phyloP scores from a whole-genome alignment of 1,140 invertebrate species.

The Parapsyche elsis region DNA sequence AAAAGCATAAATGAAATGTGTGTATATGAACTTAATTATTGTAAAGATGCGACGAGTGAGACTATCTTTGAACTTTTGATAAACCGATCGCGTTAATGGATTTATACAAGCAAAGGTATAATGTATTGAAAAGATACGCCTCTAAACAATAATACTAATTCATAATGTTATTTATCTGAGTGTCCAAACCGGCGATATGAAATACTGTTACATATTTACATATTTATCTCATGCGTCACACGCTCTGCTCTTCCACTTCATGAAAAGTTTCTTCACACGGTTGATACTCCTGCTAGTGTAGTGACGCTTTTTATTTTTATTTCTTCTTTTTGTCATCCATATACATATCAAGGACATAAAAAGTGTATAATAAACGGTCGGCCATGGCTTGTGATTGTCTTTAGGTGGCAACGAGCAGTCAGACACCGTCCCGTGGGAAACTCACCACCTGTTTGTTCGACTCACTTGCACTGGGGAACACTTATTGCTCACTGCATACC shows the following conservation, averaged over 20 bases:
- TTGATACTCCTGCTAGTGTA: neutral
- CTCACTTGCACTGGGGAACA: neutral
- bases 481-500: constrained; percentile 15
- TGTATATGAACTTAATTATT: too few species aligned
- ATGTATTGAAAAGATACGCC: too few species aligned
- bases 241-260: neutral
- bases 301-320: neutral
- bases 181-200: neutral
- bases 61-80: too few species aligned
- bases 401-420: constrained; percentile 34
- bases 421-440: constrained; percentile 45
- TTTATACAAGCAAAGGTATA: too few species aligned
- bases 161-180: too few species aligned
- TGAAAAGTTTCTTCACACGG: constrained; percentile 30
- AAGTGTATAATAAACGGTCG: constrained; percentile 33
- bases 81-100: too few species aligned
- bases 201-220: neutral
- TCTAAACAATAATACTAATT: too few species aligned
- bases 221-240: constrained; percentile 27
- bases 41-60: too few species aligned
- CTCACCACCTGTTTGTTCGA: constrained; percentile 39
- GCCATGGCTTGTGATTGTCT: constrained; percentile 29
- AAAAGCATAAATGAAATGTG: too few species aligned
- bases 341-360: constrained; percentile 27
- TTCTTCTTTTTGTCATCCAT: neutral